Evolutionary conservation across 2,888 invertebrate genomes (phyloP).

Genomic region (Cerceris ruficornis): DNA sequence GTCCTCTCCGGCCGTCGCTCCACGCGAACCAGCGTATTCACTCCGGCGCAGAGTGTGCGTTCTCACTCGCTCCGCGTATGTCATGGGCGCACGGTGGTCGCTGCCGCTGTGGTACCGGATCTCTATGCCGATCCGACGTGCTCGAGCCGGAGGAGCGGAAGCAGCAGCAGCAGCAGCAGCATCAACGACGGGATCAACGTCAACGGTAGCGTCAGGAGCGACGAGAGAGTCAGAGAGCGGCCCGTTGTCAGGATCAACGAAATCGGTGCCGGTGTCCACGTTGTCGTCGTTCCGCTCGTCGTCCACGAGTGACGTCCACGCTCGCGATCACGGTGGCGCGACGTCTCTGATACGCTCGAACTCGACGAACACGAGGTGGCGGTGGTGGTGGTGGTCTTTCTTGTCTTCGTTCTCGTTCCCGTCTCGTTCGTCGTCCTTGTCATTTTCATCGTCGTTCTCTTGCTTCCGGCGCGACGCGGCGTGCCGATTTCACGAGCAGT

Average conservation of each 20-base stretch:
- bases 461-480: constrained; percentile 26
- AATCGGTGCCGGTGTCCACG: constrained; percentile 20
- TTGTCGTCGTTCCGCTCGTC: constrained; percentile 22
- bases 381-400: constrained; percentile 11
- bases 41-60: constrained; percentile 68
- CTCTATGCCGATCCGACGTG: constrained; percentile 68
- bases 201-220: constrained; percentile 20
- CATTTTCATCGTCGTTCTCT: constrained; percentile 5
- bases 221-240: constrained; percentile 5
- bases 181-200: constrained; percentile 17
- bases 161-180: constrained; percentile 23
- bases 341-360: constrained; percentile 40
- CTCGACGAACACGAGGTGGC: constrained; percentile 33
- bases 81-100: constrained; percentile 77
- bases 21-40: constrained; percentile 59
- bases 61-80: constrained; percentile 78
- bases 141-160: constrained; percentile 35
- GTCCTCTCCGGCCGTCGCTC: constrained; percentile 40
- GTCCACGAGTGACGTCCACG: constrained; percentile 28
- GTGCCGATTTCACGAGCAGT: constrained; percentile 30
- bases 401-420: constrained; percentile 14
- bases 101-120: constrained; percentile 68
- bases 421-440: constrained; percentile 16
- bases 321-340: constrained; percentile 22
- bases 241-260: neutral